Base-by-base conservation (phyloP, 2,888 invertebrate genomes). In the Mesoligia furuncula region DNA sequence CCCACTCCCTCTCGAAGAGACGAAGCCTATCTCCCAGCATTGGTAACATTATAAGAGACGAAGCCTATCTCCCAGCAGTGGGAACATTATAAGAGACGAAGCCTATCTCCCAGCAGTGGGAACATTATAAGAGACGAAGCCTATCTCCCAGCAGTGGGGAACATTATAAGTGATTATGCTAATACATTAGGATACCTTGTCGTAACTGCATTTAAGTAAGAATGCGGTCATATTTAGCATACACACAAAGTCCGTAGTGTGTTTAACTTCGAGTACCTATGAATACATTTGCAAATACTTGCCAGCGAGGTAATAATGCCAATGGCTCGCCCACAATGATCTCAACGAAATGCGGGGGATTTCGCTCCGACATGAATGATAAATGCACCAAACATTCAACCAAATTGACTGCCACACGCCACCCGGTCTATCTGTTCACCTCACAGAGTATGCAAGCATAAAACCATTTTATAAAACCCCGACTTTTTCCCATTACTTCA, bases 401-500 rank as follows among this genome's bases (percentile, higher is more conserved):
- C 71, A 64, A 86, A 85, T 86, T 83, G 83, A 84, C 79, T 84
- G 78, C 73, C 82, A 70, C 75, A 68, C 83, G 70, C 83, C 36
- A 70, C 45, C 39, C 79, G 66, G 74, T 85, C 71, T 86, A 84
- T 86, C 80, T 68, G 78, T 86, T 72, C 77, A 78, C 80, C 77
- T 84, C 75, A 76, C 84, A 81, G 81, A 84, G 75, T 79, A 85
- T 73, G 79, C 83, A 83, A 84, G 76, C 85, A 78, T 73, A 76
- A 81, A 79, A 67, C 73, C 78, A 80, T 81, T 86, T 84, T 79
- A 75, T 75, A 84, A 80, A 88, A 77, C 73, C 66, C 66, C 73
- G 75, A 83, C 66, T 81, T 81, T 86, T 88, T 82, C 78, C 88
- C 88, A 87, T 87, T 87, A 88, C 85, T 87, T 84, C 51, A 75